Evolutionary conservation across 2,113 vertebrate genomes (phyloP), one percentile per base, ranked within the genome.

Genomic region (Carettochelys insculpta): DNA sequence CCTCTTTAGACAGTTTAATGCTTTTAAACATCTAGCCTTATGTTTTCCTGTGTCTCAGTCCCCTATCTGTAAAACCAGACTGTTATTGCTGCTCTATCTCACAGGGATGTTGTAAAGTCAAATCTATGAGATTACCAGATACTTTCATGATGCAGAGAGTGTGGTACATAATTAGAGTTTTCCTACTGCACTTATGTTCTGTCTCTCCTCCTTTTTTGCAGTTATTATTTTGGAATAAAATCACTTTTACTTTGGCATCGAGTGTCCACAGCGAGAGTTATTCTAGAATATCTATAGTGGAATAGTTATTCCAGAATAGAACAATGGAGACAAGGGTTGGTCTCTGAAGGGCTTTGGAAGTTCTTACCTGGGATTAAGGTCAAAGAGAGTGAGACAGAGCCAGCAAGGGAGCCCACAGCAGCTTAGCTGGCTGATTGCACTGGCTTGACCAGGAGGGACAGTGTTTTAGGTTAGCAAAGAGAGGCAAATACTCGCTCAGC

Each of bases 11-110:
- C 31, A 61, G 56, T 6, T 61, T 34, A 61, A 31, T 61, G 31
- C 56, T 13, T 34, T 61, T 34, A 61, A 16, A 61, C 14, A 61
- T 34, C 56, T 61, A 31, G 56, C 31, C 31, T 13, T 61, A 34
- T 6, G 14, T 34, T 92, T 95, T 92, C 88, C 88, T 92, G 95
- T 95, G 92, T 93, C 85, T 85, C 41, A 1, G 86, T 68, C 89
- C n/a, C 91, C 38, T 91, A 89, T 92, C 87, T 93, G 91, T 29
- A 68, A 51, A 78, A 82, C 3, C 48, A 94, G 95, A 95, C 92
- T 71, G n/a, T 41, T 71, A 38, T 71, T 41, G 65, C 65, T 29
- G 31, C 81, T 85, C 52, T 93, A 86, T 90, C 87, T 82, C 7
- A 45, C 85, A 41, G 91, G 90, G 85, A 95, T 94, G 20, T 41